Evolutionary conservation across 2,797 vertebrate species (phyloP), one percentile per base, ranked within the genome.

Genomic region (Danionella dracula): DNA sequence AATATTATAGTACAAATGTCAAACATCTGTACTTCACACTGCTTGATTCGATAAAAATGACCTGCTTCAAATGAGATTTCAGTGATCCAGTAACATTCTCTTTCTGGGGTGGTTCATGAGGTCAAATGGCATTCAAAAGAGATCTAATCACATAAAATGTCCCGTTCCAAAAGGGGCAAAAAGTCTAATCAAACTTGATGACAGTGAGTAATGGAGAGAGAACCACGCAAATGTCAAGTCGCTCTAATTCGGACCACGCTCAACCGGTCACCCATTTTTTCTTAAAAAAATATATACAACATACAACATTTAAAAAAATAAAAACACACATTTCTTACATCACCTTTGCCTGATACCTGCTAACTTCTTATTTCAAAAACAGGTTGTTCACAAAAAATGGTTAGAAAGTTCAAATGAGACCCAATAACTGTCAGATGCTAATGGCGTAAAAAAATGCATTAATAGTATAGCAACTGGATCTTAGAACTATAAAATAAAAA

Each of bases 171-270:
- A 54, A 37, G 32, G 42, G 42, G 57, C 10, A 29, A 48, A 60
- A 57, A 40, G 23, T 31, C 53, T 34, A 41, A 57, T 66, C 34
- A 49, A 31, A 58, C 13, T 32, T 15, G 16, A 40, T 66, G 53
- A 32, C 64, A 66, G 23, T 66, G 54, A 66, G 53, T 66, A 58
- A 66, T 58, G 54, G 31, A 31, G 23, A 57, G 37, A 46, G 44
- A 57, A 35, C 23, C 31, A 57, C 45, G 53, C 41, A 66, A 66
- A 66, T 66, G 64, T 66, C 64, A 66, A 66, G 64, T 57, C 34
- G 17, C 10, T 49, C 58, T 61, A 49, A 49, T 49, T 38, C 4
- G 2, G 42, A 35, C 8, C 20, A 50, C 16, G 9, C n/a, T 16
- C 29, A 51, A 34, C 13, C 16, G 21, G 57, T 57, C 44, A 41